Conservation (phyloP, 1,140 invertebrate species). For the Drosophila lini region DNA sequence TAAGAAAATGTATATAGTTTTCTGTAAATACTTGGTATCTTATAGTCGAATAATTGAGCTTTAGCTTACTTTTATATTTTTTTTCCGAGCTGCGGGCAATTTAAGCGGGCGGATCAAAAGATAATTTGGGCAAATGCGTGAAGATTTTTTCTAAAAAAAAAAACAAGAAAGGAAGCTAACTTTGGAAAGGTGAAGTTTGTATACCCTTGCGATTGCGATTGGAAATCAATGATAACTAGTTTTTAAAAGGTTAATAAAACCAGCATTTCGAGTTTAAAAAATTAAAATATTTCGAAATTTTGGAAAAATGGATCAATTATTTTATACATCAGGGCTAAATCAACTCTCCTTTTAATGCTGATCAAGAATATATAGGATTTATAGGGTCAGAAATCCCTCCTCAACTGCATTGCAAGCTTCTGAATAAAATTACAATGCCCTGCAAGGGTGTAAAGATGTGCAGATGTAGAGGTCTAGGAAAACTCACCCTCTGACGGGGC, state of each 20-base stretch:
- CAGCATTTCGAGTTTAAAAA: too few species aligned
- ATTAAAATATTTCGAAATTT: too few species aligned
- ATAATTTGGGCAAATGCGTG: conserved; percentile 84
- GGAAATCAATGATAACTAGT: background rate
- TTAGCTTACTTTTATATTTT: background rate
- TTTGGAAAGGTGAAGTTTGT: background rate
- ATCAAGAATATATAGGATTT: background rate
- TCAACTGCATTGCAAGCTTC: background rate
- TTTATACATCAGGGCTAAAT: background rate
- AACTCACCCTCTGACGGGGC: conserved; percentile 59
- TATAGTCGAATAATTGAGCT: background rate
- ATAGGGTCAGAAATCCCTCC: background rate
- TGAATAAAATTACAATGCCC: background rate
- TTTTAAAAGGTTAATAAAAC: too few species aligned
- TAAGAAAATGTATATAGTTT: background rate
- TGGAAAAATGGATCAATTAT: too few species aligned
- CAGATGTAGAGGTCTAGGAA: conserved; percentile 5
- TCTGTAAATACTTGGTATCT: conserved; percentile 1
- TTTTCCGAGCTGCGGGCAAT: conserved; percentile 36
- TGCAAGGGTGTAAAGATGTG: background rate
- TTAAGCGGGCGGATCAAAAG: conserved; percentile 83
- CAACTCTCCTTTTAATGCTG: background rate
- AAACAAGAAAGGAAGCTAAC: background rate
- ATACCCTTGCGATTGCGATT: background rate
- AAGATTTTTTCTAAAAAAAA: conserved; percentile 72